Evolutionary conservation across 64 coral and sea anemone species (phyloP).

Genomic region (Montipora sp.): DNA sequence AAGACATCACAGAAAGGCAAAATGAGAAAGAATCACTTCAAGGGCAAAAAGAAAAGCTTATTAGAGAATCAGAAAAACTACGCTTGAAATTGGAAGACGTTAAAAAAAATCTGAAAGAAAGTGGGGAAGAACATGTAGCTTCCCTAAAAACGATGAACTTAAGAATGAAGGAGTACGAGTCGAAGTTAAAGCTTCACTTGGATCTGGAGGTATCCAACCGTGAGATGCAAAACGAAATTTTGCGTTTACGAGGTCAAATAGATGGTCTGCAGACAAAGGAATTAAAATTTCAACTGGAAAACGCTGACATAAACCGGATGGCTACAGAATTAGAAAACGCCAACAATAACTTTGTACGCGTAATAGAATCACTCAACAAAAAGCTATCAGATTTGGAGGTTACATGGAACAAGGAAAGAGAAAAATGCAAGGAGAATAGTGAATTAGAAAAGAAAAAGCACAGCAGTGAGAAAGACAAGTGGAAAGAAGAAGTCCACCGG

Average conservation of each 20-base stretch:
- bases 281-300: constrained; percentile 26
- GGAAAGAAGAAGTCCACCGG: background rate
- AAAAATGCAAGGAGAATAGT: constrained; percentile 30
- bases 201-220: constrained; percentile 11
- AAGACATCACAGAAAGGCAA: background rate
- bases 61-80: constrained; percentile 14
- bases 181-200: background rate
- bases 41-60: constrained; percentile 23
- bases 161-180: constrained; percentile 40
- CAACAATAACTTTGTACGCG: background rate
- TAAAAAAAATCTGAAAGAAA: constrained; percentile 2
- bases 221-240: constrained; percentile 8
- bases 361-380: constrained; percentile 8
- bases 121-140: background rate
- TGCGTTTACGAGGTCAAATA: constrained; percentile 3
- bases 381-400: constrained; percentile 20
- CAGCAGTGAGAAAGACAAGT: background rate
- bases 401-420: background rate
- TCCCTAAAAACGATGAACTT: background rate
- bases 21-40: constrained; percentile 10
- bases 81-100: background rate
- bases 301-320: constrained; percentile 9
- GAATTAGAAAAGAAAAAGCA: background rate
- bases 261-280: background rate
- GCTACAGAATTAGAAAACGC: constrained; percentile 24